Percentiles rank a stretch among this genome's conserved stretches.
These are phyloP conservation scores for Anoplophora glabripennis DNA, from an alignment of 1,140 invertebrate genomes.

Conservation along the genomic window DNA sequence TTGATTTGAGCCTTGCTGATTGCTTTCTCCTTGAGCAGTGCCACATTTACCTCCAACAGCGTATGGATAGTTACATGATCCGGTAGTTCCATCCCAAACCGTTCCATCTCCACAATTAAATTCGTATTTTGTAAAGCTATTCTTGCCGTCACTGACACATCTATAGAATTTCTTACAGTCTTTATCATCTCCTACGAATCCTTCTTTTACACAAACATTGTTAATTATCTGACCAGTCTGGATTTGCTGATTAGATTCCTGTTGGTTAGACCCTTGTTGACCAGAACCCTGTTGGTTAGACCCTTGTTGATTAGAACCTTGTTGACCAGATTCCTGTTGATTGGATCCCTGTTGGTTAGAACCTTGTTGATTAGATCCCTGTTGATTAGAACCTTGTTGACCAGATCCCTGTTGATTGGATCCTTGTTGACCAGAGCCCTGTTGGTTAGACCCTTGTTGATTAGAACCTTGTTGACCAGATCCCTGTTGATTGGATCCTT, in stretches of 20 bases:
- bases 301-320: slow-evolving; percentile 9
- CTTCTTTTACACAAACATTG: slow-evolving; percentile 54
- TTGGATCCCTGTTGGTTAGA: neutral
- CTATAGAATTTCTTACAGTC: slow-evolving; percentile 69
- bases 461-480: neutral
- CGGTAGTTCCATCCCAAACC: slow-evolving; percentile 57
- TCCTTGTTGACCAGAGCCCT: neutral
- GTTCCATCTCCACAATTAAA: slow-evolving; percentile 65
- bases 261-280: slow-evolving; percentile 13
- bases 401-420: slow-evolving; percentile 3
- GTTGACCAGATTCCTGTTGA: neutral
- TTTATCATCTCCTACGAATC: slow-evolving; percentile 52
- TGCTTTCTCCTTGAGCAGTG: slow-evolving; percentile 7
- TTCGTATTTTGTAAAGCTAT: slow-evolving; percentile 55
- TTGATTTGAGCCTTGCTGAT: slow-evolving; percentile 26
- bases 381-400: neutral
- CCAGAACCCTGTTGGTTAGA: neutral
- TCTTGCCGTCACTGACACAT: slow-evolving; percentile 59
- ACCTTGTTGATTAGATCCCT: neutral
- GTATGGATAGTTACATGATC: slow-evolving; percentile 61
- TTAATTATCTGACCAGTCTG: slow-evolving; percentile 22
- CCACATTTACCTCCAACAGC: slow-evolving; percentile 42
- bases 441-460: neutral
- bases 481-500: slow-evolving; percentile 16
- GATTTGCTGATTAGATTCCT: neutral